Evolutionary conservation across 2,797 vertebrate genomes (phyloP).

Genomic region (Linurgus olivaceus): DNA sequence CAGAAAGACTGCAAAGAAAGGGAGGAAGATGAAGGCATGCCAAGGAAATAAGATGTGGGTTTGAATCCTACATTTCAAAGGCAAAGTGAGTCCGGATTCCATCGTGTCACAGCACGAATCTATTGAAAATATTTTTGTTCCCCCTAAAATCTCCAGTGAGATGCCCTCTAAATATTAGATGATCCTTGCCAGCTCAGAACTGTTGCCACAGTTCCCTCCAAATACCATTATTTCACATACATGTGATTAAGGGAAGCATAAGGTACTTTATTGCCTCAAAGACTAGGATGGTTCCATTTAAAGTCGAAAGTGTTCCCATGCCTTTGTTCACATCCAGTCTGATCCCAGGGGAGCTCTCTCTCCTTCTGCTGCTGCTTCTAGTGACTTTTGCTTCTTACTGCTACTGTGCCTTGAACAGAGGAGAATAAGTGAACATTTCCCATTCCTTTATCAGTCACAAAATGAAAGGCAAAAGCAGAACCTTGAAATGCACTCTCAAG

Average conservation of each 20-base stretch:
- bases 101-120: fast-evolving
- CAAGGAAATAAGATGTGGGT: neutral
- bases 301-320: neutral
- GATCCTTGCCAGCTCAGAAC: neutral
- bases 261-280: neutral
- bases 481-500: neutral
- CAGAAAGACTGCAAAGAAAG: neutral
- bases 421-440: neutral
- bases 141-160: neutral
- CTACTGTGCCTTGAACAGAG: fast-evolving
- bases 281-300: neutral
- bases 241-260: neutral
- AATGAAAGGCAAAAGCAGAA: neutral
- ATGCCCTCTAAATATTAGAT: neutral
- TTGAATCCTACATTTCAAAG: neutral
- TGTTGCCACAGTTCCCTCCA: neutral
- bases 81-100: neutral
- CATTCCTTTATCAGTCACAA: neutral
- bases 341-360: neutral
- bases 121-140: neutral
- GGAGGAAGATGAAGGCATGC: neutral
- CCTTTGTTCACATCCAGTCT: neutral
- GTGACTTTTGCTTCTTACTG: neutral
- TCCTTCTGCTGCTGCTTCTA: neutral
- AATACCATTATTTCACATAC: neutral